Base-by-base conservation (phyloP, 2,888 invertebrate species). In the Heteromurus nitidus region DNA sequence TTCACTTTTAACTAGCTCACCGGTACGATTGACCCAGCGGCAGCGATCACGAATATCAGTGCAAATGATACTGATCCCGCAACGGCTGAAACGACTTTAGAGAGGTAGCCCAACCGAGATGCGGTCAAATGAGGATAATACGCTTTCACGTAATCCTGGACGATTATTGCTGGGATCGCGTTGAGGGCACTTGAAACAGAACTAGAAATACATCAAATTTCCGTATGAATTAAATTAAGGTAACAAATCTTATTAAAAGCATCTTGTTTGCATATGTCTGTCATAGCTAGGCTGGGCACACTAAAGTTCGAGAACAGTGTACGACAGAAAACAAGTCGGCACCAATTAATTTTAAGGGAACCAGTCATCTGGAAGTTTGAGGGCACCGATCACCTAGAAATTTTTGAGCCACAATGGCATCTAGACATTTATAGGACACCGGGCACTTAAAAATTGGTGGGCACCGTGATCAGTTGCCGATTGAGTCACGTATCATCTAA, bases 151-250 rank as follows among this genome's bases (percentile, higher is more conserved):
- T 97, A 91, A 89, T 98, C 98, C 89, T 96, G 94, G 88, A 96
- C 93, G 0, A 96, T 94, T 28, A 97, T 95, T 1, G 98, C 97
- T 0, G 97, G 94, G 83, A 98, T 90, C 0, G 97, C 97, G 88
- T 97, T 98, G 76, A 98, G 89, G 0, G 97, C 97, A n/a, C 97
- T 95, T 0, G 97, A 97, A 7, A 98, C 96, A 5, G 98, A 97
- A 87, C 97, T 97, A 89, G 42, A 68, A 80, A 83, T 24, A 13
- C 7, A 13, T n/a, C 5, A 50, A 50, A n/a, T 50, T 50, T 50
- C 5, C 16, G 22, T 7, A 13, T 67, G 5, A 20, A 16, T n/a
- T n/a, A n/a, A n/a, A n/a, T n/a, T n/a, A 9, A 65, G 18, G 36
- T 36, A 18, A 28, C 11, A 28, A 42, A 36, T 28, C n/a, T n/a